phyloP scores from a whole-genome alignment of 1,140 invertebrate species.

The Potamilus streckersoni region DNA sequence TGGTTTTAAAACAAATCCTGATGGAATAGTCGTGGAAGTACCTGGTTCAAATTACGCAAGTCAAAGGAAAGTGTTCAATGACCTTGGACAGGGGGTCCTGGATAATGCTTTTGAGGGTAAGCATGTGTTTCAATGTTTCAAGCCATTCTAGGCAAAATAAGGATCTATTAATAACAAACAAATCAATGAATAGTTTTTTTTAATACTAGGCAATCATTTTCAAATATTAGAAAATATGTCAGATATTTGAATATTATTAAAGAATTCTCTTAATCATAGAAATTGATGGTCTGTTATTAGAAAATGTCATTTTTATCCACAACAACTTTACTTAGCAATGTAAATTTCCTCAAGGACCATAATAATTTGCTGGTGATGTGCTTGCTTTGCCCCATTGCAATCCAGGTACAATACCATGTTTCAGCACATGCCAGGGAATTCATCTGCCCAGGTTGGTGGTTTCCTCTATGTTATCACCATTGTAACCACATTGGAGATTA shows the following conservation, averaged over 20 bases:
- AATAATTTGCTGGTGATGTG: too few species aligned
- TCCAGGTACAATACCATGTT: too few species aligned
- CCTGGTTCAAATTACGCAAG: slow-evolving; percentile 62
- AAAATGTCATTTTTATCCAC: too few species aligned
- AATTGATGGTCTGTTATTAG: neutral
- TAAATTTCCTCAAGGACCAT: too few species aligned
- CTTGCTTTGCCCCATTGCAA: too few species aligned
- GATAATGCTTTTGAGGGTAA: slow-evolving; percentile 76
- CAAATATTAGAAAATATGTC: neutral
- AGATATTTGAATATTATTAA: neutral
- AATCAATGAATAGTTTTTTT: neutral
- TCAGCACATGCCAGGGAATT: too few species aligned
- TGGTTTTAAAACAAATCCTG: slow-evolving; percentile 51
- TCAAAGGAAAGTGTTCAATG: slow-evolving; percentile 72
- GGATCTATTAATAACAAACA: neutral
- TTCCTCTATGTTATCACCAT: too few species aligned
- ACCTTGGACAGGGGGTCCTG: slow-evolving; percentile 74
- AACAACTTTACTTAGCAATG: too few species aligned
- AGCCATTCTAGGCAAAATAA: neutral
- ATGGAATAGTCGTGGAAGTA: slow-evolving; percentile 55
- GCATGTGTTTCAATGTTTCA: slow-evolving; percentile 58
- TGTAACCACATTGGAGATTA: too few species aligned
- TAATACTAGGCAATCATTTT: neutral
- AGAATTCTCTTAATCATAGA: neutral
- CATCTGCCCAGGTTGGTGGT: too few species aligned